Evolutionary conservation across 2,113 vertebrate species (phyloP).

Genomic region (Daphoenositta chrysoptera): DNA sequence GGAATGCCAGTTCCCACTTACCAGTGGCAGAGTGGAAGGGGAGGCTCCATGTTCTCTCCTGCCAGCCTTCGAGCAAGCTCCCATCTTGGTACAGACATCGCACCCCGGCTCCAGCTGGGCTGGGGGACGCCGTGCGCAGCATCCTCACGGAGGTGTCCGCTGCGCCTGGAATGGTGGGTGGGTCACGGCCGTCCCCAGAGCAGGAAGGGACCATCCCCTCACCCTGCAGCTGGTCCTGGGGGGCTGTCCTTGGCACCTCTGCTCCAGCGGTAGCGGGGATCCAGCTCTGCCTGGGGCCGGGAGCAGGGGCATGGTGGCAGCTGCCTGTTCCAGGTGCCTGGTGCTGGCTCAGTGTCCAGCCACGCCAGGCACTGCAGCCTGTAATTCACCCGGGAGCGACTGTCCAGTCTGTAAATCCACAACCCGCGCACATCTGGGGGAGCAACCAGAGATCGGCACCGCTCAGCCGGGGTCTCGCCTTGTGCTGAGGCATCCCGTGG

Average conservation of each 20-base stretch:
- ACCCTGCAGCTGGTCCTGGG: not conserved
- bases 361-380: conserved; percentile 63
- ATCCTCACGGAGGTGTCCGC: fast-evolving
- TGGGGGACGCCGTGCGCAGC: not conserved
- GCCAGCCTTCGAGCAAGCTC: conserved; percentile 42
- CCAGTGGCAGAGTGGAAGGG: fast-evolving
- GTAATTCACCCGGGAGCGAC: conserved; percentile 49
- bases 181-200: fast-evolving
- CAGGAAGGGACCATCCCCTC: not conserved
- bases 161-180: not conserved
- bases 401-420: conserved; percentile 69
- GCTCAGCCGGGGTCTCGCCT: fast-evolving
- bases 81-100: not conserved
- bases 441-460: not conserved
- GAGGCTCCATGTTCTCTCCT: conserved; percentile 22
- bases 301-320: conserved; percentile 71
- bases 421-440: conserved; percentile 54
- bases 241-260: not conserved
- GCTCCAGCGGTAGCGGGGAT: conserved; percentile 46
- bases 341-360: not conserved
- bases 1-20: fast-evolving
- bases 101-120: not conserved
- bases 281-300: conserved; percentile 56
- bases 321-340: conserved; percentile 3
- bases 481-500: not conserved